Evolutionary conservation across 2,888 invertebrate genomes (phyloP).

Genomic region (Brenthis daphne): DNA sequence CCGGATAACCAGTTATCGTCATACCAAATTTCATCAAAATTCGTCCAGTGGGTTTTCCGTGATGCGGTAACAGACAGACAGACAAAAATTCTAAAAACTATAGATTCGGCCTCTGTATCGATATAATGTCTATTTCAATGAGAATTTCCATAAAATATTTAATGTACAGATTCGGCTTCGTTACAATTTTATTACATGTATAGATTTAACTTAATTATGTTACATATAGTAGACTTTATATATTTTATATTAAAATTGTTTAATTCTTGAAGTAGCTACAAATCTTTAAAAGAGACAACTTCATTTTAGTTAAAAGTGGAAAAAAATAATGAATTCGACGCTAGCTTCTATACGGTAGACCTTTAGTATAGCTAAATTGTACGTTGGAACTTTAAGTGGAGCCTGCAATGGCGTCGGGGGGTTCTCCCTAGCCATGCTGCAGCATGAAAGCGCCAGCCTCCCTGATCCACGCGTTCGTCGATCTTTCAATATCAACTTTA

Average conservation of each 20-base stretch:
- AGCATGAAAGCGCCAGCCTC: constrained; percentile 37
- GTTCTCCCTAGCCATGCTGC: constrained; percentile 41
- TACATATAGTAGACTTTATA: background rate
- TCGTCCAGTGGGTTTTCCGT: no score
- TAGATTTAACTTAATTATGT: no score
- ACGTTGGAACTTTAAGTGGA: constrained; percentile 47
- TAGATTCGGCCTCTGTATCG: no score
- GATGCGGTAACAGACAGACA: no score
- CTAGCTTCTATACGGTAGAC: constrained; percentile 40
- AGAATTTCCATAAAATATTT: no score
- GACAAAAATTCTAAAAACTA: no score
- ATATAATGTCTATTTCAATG: no score
- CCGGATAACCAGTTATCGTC: no score
- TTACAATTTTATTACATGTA: no score
- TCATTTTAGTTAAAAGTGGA: background rate
- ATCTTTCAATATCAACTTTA: constrained; percentile 39
- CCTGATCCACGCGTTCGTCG: constrained; percentile 33
- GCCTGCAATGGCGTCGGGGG: constrained; percentile 53
- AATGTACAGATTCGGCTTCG: no score
- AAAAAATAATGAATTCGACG: constrained; percentile 38
- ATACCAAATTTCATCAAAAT: no score
- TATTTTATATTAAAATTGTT: background rate
- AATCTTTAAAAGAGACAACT: background rate
- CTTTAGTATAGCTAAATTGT: constrained; percentile 45
- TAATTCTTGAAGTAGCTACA: background rate